Base-by-base conservation (phyloP, 2,888 invertebrate genomes). In the Coelopa pilipes region DNA sequence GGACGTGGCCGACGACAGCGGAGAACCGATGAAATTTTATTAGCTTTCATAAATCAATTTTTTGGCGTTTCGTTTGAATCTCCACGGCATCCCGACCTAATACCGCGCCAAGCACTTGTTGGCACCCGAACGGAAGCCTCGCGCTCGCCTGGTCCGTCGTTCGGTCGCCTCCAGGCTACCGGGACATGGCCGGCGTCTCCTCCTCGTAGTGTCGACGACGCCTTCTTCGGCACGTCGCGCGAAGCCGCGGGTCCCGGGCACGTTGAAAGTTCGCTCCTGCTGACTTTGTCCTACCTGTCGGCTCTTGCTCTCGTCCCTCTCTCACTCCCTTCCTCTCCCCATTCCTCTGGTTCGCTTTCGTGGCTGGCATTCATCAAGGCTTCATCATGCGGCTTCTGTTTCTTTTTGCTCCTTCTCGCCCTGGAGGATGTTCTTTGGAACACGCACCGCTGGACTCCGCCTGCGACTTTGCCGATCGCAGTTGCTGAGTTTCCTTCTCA, bases 1-100 rank as follows among this genome's bases (percentile, higher is more conserved):
- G 34, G 34, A 34, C 34, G 34, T 34, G 34, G 34, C 34, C 34
- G 7, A 34, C 34, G 34, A 34, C 57, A 17, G 19, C 57, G 24
- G 19, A 59, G 57, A 59, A 19, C 57, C 24, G 57, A 21, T 59
- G 57, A 59, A 59, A 21, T 59, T 21, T 59, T 59, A 59, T 59
- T 59, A 59, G 57, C 24, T 59, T 59, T 24, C 57, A 59, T 59
- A 59, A 59, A 59, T 21, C 21, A 59, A 59, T 59, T 59, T 24
- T 59, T 59, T 59, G 21, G 57, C 21, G 19, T 34, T 34, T 34
- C 34, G 34, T 34, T 34, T 34, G 34, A 34, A 34, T 24, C 21
- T 21, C n/a, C 21, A 59, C 4, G 19, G 34, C 34, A 21, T 59
- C 21, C 13, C 57, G 24, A 59, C 17, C 57, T 24, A 59, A 59